Base-by-base conservation (phyloP, 2,797 vertebrate species). In the Leuciscus waleckii region DNA sequence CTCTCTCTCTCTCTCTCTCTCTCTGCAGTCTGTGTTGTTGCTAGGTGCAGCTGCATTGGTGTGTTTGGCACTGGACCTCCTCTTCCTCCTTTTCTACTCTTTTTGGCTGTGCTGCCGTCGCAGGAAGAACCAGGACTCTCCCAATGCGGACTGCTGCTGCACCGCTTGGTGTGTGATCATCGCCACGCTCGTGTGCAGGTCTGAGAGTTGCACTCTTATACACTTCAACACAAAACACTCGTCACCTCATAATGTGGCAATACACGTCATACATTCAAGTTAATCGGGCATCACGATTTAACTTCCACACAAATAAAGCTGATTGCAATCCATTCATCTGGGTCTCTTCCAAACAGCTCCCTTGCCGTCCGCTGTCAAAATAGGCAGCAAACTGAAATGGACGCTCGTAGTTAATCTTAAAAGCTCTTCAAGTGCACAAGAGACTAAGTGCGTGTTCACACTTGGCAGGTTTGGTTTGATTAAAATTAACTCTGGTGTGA, bases 81-180 rank as follows among this genome's bases (percentile, higher is more conserved):
- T 99, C 78, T 98, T 99, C 91, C 97, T 99, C 86, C 95, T 99
- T 43, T 95, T 98, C 93, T 99, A 99, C 90, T 99, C 98, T 2
- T 97, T 98, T 89, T 99, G 98, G 94, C 95, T 99, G 56, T 99
- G 98, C 91, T 99, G 98, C 91, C 96, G 97, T 81, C 95, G 95
- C 76, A 96, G 93, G 73, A 98, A 98, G 93, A 96, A 82, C 0
- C 96, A 96, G 4, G 96, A 96, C 69, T 93, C 95, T 7, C 96
- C 97, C 8, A 97, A 96, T 0, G 97, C 98, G 4, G 98, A 98
- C 93, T 99, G 98, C 94, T 99, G 98, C 95, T 99, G 98, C 91
- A 99, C 98, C 0, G 98, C 98, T 3, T 99, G 98, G 98, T 99
- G 98, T 0, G 98, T 99, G 92, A 98, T 99, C 95, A 97, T 99